Conservation (phyloP, 2,797 vertebrate genomes). For the Notamacropus eugenii region DNA sequence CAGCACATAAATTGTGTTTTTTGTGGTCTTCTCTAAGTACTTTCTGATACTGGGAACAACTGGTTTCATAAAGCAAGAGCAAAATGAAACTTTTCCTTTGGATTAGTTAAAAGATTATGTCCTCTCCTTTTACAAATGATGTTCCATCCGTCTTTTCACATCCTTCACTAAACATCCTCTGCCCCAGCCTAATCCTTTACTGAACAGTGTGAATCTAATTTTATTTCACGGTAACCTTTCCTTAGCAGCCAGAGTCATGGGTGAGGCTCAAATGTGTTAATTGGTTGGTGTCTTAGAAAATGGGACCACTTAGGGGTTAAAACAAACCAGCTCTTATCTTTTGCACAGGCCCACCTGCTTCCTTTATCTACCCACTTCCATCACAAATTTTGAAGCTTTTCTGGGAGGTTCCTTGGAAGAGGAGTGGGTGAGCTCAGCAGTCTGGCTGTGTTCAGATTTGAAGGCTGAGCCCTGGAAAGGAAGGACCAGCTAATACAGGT, state of each 20-base stretch:
- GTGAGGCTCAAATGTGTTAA: neutral
- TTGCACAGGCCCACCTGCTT: neutral
- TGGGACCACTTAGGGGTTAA: neutral
- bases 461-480: neutral
- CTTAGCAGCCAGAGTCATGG: neutral
- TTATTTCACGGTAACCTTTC: neutral
- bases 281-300: neutral
- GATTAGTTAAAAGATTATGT: neutral
- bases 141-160: neutral
- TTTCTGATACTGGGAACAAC: neutral
- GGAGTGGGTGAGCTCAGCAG: neutral
- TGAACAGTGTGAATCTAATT: neutral
- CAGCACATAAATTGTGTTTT: neutral
- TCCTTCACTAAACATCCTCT: neutral
- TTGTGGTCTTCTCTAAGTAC: neutral
- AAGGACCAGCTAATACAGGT: constrained; percentile 42
- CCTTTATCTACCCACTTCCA: neutral
- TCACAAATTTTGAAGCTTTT: neutral
- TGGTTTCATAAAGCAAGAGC: neutral
- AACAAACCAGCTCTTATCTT: neutral
- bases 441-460: neutral
- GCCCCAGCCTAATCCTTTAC: neutral
- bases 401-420: neutral
- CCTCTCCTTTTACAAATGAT: neutral
- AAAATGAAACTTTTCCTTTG: constrained; percentile 5